Evolutionary conservation across 2,797 vertebrate species (phyloP).

Genomic region (Adrianichthys oophorus): DNA sequence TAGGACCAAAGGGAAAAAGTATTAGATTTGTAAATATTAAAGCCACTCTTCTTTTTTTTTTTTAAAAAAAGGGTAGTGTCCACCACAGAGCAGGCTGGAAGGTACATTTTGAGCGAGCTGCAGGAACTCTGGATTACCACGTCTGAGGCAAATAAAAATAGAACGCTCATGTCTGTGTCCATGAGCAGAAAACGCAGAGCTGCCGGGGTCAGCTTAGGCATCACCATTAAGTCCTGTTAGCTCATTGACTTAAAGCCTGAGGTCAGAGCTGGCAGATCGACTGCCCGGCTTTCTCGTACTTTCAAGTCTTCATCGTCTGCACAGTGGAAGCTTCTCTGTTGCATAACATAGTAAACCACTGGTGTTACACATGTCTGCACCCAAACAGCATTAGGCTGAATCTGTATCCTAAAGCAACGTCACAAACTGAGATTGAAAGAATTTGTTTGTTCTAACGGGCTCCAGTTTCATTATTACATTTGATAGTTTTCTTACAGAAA

Average conservation of each 20-base stretch:
- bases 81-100: constrained; percentile 15
- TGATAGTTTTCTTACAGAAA: too few relatives aligned
- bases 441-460: too few relatives aligned
- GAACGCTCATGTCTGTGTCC: constrained; percentile 27
- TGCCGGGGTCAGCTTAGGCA: constrained; percentile 49
- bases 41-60: too few relatives aligned
- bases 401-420: background rate
- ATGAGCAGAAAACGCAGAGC: constrained; percentile 30
- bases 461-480: too few relatives aligned
- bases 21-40: too few relatives aligned
- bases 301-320: constrained; percentile 36
- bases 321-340: constrained; percentile 31
- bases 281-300: constrained; percentile 26
- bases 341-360: constrained; percentile 34
- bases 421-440: too few relatives aligned
- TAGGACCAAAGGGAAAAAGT: too few relatives aligned
- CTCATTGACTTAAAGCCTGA: constrained; percentile 45
- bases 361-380: constrained; percentile 22
- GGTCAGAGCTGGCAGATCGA: background rate
- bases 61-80: too few relatives aligned
- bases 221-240: constrained; percentile 46
- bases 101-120: constrained; percentile 21
- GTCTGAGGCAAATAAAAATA: constrained; percentile 58
- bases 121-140: constrained; percentile 57
- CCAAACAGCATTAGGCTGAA: constrained; percentile 5